These are phyloP conservation scores for Troides aeacus DNA, from an alignment of 2,888 invertebrate genomes.

Conservation along the genomic window DNA sequence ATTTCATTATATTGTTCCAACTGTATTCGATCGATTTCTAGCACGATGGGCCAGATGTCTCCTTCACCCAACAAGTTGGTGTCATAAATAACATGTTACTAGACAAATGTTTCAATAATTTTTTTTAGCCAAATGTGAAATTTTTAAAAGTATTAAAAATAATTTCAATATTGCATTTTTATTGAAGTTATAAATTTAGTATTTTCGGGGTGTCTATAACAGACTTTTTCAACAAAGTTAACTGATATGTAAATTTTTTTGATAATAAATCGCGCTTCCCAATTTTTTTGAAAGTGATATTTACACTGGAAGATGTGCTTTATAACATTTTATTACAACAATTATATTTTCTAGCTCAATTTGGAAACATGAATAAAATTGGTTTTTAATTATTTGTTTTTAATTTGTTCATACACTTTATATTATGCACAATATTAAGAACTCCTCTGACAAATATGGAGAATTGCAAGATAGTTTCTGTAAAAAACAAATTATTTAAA, in stretches of 20 bases:
- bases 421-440: too few species aligned
- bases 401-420: neutral
- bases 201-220: neutral
- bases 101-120: too few species aligned
- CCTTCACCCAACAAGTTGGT: too few species aligned
- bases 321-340: constrained; percentile 34
- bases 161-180: neutral
- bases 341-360: constrained; percentile 43
- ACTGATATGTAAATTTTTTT: constrained; percentile 9
- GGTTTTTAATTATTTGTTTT: constrained; percentile 20
- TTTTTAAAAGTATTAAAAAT: neutral
- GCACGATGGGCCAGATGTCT: too few species aligned
- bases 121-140: too few species aligned
- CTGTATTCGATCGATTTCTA: too few species aligned
- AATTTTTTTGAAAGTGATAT: constrained; percentile 29
- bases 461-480: too few species aligned
- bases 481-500: too few species aligned
- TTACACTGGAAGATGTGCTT: constrained; percentile 27
- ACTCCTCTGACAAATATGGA: too few species aligned
- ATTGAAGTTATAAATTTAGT: neutral
- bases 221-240: neutral
- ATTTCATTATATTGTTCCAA: too few species aligned
- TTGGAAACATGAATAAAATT: constrained; percentile 41
- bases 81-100: too few species aligned
- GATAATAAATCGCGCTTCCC: constrained; percentile 14